Conservation (phyloP, 2,113 vertebrate genomes). For the Dromas ardeola region DNA sequence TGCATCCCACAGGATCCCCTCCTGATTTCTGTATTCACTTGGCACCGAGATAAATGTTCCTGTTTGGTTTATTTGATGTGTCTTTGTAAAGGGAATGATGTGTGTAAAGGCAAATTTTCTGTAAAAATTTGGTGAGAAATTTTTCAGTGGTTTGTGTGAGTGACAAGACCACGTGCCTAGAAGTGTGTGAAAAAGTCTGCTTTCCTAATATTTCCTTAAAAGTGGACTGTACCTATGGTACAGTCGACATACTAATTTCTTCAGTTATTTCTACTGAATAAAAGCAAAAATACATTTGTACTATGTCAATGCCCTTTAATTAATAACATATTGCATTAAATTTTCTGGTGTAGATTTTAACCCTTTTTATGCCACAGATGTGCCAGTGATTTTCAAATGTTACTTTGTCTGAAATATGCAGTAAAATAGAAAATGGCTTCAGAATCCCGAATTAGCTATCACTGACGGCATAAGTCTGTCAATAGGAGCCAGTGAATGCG, state of each 20-base stretch:
- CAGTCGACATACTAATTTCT: neutral
- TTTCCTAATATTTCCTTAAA: neutral
- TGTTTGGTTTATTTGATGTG: neutral
- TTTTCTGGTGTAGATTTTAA: conserved; percentile 22
- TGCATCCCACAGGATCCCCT: neutral
- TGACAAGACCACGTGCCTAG: neutral
- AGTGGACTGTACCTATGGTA: neutral
- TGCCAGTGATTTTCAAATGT: conserved; percentile 16
- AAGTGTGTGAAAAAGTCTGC: neutral
- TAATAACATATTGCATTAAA: neutral
- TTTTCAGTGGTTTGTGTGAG: neutral
- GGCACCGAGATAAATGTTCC: neutral
- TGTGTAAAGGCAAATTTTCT: neutral
- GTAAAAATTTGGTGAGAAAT: neutral
- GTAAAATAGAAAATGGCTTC: conserved; percentile 17
- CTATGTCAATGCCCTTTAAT: neutral
- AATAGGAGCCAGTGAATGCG: neutral
- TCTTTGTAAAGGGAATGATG: neutral
- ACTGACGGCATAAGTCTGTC: conserved; percentile 22
- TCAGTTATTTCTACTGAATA: neutral
- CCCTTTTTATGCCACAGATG: neutral
- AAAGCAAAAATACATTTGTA: conserved; percentile 4
- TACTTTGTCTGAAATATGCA: conserved; percentile 24
- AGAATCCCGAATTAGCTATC: conserved; percentile 16
- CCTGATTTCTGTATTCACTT: neutral